Evolutionary conservation across 92 coral and sea anemone species (phyloP).

Genomic region (Diadumene lineata): DNA sequence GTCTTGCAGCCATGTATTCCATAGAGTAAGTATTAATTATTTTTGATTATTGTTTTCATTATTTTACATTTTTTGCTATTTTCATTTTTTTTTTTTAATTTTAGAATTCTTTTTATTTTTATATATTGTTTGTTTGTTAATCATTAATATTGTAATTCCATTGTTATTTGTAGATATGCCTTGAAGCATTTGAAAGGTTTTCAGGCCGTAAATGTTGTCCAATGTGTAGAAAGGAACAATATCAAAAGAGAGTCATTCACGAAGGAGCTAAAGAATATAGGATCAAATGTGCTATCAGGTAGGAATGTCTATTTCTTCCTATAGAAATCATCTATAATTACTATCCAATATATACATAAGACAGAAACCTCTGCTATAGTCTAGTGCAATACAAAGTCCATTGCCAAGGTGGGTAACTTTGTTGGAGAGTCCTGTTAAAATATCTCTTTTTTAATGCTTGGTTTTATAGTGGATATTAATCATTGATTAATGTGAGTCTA

Average conservation of each 20-base stretch:
- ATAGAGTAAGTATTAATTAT: conserved; percentile 74
- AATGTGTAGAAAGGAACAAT: conserved; percentile 97
- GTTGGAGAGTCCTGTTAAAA: no score
- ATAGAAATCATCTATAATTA: neutral
- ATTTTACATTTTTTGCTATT: no score
- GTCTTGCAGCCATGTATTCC: conserved; percentile 97
- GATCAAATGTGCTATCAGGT: conserved; percentile 86
- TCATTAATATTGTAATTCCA: neutral
- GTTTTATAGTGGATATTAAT: no score
- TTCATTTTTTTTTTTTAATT: no score
- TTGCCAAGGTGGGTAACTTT: no score
- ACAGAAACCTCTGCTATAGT: no score
- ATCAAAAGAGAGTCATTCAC: conserved; percentile 92
- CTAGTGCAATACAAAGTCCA: no score
- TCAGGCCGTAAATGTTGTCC: conserved; percentile 97
- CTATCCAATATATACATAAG: neutral
- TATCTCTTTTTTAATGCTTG: no score
- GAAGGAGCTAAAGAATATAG: conserved; percentile 88
- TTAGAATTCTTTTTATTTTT: neutral
- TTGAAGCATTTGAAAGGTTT: conserved; percentile 97
- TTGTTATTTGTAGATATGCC: conserved; percentile 64
- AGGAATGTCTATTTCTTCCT: no score
- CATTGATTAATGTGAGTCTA: no score
- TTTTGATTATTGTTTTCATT: neutral
- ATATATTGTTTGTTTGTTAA: no score